Evolutionary conservation across 2,797 vertebrate species (phyloP), one percentile per base, ranked within the genome.

Genomic region (Chaetophractus vellerosus): DNA sequence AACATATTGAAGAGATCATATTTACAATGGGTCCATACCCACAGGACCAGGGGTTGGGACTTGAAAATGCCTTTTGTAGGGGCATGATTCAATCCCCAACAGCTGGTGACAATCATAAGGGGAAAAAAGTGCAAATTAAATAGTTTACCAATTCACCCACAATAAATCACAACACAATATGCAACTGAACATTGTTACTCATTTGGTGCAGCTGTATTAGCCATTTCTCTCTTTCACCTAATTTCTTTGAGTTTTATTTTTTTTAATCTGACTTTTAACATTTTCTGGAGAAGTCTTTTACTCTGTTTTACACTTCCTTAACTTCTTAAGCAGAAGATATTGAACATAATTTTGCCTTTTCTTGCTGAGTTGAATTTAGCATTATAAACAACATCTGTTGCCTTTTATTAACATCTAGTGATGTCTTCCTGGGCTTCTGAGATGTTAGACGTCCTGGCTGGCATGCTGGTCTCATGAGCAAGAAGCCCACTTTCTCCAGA

Each of bases 261-360:
- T 57, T 55, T 6, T 16, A 66, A n/a, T 5, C 48, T 75, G 52
- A 69, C 26, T 71, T 33, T 86, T 86, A 68, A 59, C 8, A 31
- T 15, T 61, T 75, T 33, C 38, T 64, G 71, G n/a, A 66, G 48
- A 52, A 41, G 2, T 52, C 28, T 90, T 83, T 82, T 68, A 90
- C 3, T 66, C 24, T 66, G 72, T 84, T n/a, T 41, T 14, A 52
- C 0, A 41, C 26, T 68, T 64, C 15, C 50, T 84, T 16, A 5
- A 66, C 74, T 86, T 94, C 55, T 78, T 94, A 91, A 85, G n/a
- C n/a, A 88, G 63, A 59, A 80, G 19, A 66, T 66, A 69, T 7
- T 63, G n/a, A 91, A 36, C 61, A 78, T 72, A 79, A 86, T 85
- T 81, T 91, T 48, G 33, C 21, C 41, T 90, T 76, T 69, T 78